Percentiles rank a stretch among this genome's conserved stretches.
These are phyloP conservation scores for Paracentrotus lividus DNA, from an alignment of 53 echinoderm and acorn worm genomes.

Conservation along the genomic window DNA sequence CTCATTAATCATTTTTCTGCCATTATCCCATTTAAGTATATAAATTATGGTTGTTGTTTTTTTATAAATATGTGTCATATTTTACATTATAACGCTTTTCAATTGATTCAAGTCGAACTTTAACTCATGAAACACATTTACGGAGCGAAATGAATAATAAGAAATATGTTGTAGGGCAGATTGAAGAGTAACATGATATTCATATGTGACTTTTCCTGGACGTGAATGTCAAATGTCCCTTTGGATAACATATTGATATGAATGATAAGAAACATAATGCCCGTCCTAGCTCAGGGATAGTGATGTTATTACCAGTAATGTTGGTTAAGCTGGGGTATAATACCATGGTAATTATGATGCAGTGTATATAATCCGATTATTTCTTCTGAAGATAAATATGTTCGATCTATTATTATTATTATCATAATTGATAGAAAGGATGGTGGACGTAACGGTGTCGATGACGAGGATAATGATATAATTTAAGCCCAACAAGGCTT, in stretches of 20 bases:
- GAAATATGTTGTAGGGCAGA: constrained; percentile 40
- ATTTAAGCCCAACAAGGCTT: too few species aligned
- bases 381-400: too few species aligned
- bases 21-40: too few species aligned
- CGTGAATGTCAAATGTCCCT: constrained; percentile 38
- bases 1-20: too few species aligned
- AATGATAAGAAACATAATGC: neutral
- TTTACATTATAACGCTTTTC: too few species aligned
- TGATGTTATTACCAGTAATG: constrained; percentile 7
- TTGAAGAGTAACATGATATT: constrained; percentile 34
- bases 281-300: neutral
- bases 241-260: neutral
- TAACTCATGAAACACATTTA: constrained; percentile 35
- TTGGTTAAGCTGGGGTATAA: neutral
- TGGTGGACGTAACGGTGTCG: neutral
- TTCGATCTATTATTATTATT: too few species aligned
- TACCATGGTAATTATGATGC: neutral
- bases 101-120: neutral
- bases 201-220: constrained; percentile 33
- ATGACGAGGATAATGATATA: neutral
- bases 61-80: too few species aligned
- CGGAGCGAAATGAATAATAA: neutral
- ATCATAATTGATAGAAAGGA: too few species aligned
- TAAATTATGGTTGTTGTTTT: too few species aligned
- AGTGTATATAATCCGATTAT: too few species aligned